These are phyloP conservation scores for Nemopilema nomurai DNA, from an alignment of 30 jellyfish, hydroid and myxozoan genomes.

Conservation along the genomic window DNA sequence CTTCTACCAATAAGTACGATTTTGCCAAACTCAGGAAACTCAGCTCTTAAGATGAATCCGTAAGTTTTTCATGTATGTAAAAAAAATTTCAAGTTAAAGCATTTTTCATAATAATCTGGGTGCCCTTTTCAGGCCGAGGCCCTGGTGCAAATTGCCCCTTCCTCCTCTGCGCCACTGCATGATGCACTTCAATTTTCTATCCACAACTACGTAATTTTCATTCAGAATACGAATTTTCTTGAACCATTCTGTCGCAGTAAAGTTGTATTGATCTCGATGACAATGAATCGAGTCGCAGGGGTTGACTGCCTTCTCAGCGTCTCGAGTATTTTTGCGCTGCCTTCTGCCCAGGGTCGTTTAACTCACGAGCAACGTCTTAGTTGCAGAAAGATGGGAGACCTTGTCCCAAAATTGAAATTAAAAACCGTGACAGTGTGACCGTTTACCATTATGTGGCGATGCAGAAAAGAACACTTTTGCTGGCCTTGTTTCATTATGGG, in stretches of 20 bases:
- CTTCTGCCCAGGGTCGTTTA: constrained; percentile 9
- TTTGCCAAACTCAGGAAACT: too few species aligned
- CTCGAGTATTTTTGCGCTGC: constrained; percentile 4
- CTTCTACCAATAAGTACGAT: too few species aligned
- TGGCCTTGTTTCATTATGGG: constrained; percentile 61
- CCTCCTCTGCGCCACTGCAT: too few species aligned
- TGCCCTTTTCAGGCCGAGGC: too few species aligned
- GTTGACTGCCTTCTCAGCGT: constrained; percentile 12
- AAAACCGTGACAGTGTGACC: constrained; percentile 16
- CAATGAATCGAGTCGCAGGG: constrained; percentile 8
- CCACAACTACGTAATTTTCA: too few species aligned
- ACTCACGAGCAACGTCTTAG: constrained; percentile 51
- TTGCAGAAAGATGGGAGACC: constrained; percentile 43
- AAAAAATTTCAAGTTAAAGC: too few species aligned
- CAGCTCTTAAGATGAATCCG: too few species aligned
- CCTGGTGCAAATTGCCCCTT: too few species aligned
- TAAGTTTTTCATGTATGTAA: too few species aligned
- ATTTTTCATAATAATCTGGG: too few species aligned
- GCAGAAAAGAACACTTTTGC: constrained; percentile 37
- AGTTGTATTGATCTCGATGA: background rate
- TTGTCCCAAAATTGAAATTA: constrained; percentile 29
- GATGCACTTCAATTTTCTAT: too few species aligned
- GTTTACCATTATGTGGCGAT: constrained; percentile 39
- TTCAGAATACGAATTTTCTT: background rate
- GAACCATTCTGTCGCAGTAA: background rate